Conservation (phyloP, 2,797 vertebrate genomes). For the Paratrypauchen microcephalus region DNA sequence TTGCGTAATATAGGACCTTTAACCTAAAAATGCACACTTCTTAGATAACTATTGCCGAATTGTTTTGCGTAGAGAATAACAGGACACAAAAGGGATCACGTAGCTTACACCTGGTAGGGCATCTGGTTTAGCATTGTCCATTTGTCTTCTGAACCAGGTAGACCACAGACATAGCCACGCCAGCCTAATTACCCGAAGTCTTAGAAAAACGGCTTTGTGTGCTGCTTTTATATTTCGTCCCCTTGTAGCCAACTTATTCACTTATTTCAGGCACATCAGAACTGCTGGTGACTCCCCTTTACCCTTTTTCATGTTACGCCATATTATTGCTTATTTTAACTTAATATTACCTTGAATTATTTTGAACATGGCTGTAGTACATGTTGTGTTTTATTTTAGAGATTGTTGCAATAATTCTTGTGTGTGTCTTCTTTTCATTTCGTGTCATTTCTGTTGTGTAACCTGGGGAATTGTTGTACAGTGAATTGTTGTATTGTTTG, state of each 20-base stretch:
- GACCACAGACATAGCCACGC: slow-evolving; percentile 56
- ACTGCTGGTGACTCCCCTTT: slow-evolving; percentile 58
- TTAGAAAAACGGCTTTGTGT: slow-evolving; percentile 67
- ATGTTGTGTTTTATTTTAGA: slow-evolving; percentile 76
- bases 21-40: slow-evolving; percentile 12
- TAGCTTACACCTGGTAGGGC: slow-evolving; percentile 72
- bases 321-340: slow-evolving; percentile 61
- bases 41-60: slow-evolving; percentile 31
- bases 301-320: slow-evolving; percentile 57
- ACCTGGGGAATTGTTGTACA: slow-evolving; percentile 63
- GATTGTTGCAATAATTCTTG: slow-evolving; percentile 81
- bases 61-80: slow-evolving; percentile 13
- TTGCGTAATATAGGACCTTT: too few relatives aligned
- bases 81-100: slow-evolving; percentile 41
- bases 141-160: slow-evolving; percentile 71
- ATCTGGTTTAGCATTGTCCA: slow-evolving; percentile 55
- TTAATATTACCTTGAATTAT: slow-evolving; percentile 61
- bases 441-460: slow-evolving; percentile 68
- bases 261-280: slow-evolving; percentile 58
- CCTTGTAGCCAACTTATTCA: slow-evolving; percentile 61
- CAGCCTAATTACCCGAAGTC: slow-evolving; percentile 52
- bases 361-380: slow-evolving; percentile 71
- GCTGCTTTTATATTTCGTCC: slow-evolving; percentile 63
- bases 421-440: slow-evolving; percentile 72
- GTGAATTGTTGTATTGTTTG: slow-evolving; percentile 64